These are phyloP conservation scores for Habrosyne pyritoides DNA, from an alignment of 2,888 invertebrate species.

Conservation along the genomic window DNA sequence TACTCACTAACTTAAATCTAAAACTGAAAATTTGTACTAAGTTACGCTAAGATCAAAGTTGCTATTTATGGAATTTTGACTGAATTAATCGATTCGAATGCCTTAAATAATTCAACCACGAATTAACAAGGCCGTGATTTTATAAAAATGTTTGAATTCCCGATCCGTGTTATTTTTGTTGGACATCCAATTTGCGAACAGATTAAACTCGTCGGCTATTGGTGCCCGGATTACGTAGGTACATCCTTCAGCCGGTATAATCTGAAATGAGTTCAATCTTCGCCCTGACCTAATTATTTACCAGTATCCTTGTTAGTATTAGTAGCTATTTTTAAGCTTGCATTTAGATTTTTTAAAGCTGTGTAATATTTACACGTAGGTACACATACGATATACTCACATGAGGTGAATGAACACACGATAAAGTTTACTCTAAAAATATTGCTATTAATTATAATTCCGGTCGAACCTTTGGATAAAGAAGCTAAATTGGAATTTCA, in stretches of 20 bases:
- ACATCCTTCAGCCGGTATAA: background rate
- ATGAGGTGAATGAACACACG: too few relatives aligned
- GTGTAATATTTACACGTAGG: too few relatives aligned
- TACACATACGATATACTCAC: too few relatives aligned
- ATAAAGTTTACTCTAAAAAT: too few relatives aligned
- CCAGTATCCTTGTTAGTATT: background rate
- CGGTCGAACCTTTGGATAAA: too few relatives aligned
- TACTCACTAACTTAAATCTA: background rate
- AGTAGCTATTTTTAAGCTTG: background rate
- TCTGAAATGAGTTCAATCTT: background rate
- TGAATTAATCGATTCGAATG: background rate
- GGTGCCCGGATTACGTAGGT: background rate
- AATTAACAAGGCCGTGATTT: background rate
- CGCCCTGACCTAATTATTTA: background rate
- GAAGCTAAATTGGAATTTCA: too few relatives aligned
- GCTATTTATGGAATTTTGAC: too few relatives aligned
- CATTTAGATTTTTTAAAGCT: too few relatives aligned
- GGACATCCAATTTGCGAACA: background rate
- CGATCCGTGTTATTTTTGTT: background rate
- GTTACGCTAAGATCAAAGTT: too few relatives aligned
- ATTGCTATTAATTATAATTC: too few relatives aligned
- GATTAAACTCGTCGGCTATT: background rate
- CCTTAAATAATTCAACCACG: background rate
- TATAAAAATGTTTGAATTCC: background rate
- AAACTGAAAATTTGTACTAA: background rate